phyloP scores from a whole-genome alignment of 1,140 invertebrate genomes.

The Diachasma alloeum region DNA sequence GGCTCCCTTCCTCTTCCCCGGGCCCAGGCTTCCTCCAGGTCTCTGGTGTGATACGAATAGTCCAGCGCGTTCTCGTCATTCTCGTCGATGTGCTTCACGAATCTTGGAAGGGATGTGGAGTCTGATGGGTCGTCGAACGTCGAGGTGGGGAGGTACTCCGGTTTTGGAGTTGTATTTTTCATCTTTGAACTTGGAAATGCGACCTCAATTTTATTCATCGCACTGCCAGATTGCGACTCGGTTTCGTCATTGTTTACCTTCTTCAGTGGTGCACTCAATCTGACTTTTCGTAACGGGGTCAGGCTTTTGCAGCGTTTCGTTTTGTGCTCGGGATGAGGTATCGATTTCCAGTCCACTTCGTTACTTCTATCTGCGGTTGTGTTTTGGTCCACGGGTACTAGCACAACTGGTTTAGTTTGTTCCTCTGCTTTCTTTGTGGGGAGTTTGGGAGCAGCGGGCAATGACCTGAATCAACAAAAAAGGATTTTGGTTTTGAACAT shows the following conservation, averaged over 20 bases:
- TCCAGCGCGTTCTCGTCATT: neutral
- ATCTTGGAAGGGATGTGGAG: neutral
- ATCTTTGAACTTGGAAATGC: neutral
- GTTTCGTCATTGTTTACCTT: constrained; percentile 21
- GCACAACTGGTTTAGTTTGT: neutral
- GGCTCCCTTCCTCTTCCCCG: neutral
- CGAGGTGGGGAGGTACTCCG: no score
- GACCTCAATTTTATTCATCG: neutral
- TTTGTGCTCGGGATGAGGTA: constrained; percentile 17
- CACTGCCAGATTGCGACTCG: constrained; percentile 5
- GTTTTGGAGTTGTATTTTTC: neutral
- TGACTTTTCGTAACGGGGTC: neutral
- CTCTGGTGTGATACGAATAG: no score
- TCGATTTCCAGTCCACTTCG: constrained; percentile 6
- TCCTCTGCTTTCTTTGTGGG: neutral
- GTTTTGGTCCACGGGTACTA: constrained; percentile 15
- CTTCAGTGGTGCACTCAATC: neutral
- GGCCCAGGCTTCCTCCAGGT: neutral
- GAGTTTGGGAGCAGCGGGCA: neutral
- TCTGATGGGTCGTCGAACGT: no score
- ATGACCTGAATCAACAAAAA: neutral
- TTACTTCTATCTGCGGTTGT: neutral
- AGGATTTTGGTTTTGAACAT: neutral
- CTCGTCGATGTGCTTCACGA: neutral
- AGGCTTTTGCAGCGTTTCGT: constrained; percentile 37